These are phyloP conservation scores for Drosophila melanogaster DNA, from an alignment of 1,140 invertebrate genomes.

Conservation along the genomic window DNA sequence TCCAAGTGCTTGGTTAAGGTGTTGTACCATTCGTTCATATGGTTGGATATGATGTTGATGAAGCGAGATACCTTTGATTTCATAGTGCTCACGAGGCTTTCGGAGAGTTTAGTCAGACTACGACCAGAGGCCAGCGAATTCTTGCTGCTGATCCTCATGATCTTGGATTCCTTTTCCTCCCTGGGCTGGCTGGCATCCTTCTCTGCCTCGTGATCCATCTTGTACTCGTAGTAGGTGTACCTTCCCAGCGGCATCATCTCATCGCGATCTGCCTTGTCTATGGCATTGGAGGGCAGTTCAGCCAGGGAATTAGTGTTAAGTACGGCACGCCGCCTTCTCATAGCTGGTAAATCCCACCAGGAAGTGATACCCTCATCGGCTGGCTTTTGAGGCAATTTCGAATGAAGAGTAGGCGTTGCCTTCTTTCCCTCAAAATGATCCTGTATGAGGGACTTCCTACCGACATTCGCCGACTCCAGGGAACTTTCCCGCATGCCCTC, in stretches of 20 bases:
- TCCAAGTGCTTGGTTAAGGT: constrained; percentile 71
- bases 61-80: constrained; percentile 70
- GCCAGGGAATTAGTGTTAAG: constrained; percentile 22
- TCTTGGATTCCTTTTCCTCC: constrained; percentile 42
- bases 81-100: constrained; percentile 61
- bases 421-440: constrained; percentile 42
- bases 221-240: constrained; percentile 59
- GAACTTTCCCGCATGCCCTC: constrained; percentile 20
- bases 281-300: constrained; percentile 54
- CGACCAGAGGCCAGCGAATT: background rate
- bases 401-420: constrained; percentile 1
- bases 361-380: constrained; percentile 46
- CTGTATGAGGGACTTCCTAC: background rate
- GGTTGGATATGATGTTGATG: constrained; percentile 67
- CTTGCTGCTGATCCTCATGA: constrained; percentile 54
- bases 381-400: constrained; percentile 23
- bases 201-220: constrained; percentile 20
- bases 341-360: constrained; percentile 73
- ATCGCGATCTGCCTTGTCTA: constrained; percentile 61
- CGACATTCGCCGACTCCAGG: background rate
- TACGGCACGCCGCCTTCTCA: constrained; percentile 61
- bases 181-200: constrained; percentile 1
- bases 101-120: constrained; percentile 32
- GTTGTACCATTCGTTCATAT: constrained; percentile 79
- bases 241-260: constrained; percentile 59